Conservation (phyloP, 2,113 vertebrate species). For the Telmatochromis sp. region DNA sequence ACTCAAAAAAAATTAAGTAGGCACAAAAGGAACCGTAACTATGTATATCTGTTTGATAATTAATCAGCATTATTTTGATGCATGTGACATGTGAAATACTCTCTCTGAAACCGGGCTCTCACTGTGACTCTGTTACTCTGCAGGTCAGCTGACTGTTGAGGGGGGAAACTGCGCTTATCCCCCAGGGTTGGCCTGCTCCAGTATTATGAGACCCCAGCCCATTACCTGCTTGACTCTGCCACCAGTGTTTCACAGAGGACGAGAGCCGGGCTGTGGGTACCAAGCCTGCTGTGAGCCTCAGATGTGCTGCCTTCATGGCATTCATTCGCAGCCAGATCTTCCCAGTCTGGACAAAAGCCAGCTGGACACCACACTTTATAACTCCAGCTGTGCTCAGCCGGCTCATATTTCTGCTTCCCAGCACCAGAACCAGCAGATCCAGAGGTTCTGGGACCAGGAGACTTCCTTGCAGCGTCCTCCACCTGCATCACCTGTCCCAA, state of each 20-base stretch:
- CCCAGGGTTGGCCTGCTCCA: conserved; percentile 70
- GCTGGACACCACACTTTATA: conserved; percentile 56
- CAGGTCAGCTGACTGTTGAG: conserved; percentile 84
- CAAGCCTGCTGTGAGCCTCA: conserved; percentile 72
- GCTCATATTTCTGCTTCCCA: conserved; percentile 38
- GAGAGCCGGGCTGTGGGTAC: conserved; percentile 72
- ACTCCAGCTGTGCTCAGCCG: conserved; percentile 46
- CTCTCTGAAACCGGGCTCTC: background rate
- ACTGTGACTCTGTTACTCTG: conserved; percentile 11
- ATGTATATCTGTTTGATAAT: background rate
- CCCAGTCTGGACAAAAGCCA: conserved; percentile 61
- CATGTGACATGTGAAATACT: background rate
- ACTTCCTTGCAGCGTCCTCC: conserved; percentile 41
- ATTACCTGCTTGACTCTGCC: conserved; percentile 73
- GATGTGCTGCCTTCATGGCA: conserved; percentile 80
- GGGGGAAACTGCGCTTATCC: conserved; percentile 74
- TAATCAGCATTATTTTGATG: background rate
- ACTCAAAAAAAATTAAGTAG: background rate
- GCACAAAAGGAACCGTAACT: background rate
- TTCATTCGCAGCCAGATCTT: conserved; percentile 64
- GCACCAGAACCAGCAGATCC: conserved; percentile 49
- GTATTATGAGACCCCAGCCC: conserved; percentile 72
- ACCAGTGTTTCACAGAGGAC: conserved; percentile 69
- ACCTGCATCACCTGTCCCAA: conserved; percentile 8
- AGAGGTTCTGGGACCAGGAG: conserved; percentile 55